These are phyloP conservation scores for Neodiprion fabricii DNA, from an alignment of 1,140 invertebrate genomes.

Conservation along the genomic window DNA sequence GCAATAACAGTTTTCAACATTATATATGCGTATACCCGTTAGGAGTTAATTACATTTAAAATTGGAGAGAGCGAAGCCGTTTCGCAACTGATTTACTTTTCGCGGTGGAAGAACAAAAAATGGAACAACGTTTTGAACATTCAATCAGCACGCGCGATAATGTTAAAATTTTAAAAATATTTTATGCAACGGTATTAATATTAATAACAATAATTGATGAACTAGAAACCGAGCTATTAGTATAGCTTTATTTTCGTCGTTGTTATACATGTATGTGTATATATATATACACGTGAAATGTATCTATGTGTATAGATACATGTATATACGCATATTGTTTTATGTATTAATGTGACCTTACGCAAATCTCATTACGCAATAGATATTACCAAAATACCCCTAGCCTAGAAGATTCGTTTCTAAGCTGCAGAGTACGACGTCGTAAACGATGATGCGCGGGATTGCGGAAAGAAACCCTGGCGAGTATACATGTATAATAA, in stretches of 20 bases:
- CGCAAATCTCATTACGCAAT: constrained; percentile 53
- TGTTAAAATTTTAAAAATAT: no score
- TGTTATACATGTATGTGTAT: constrained; percentile 37
- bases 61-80: no score
- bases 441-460: not conserved
- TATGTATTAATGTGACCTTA: constrained; percentile 33
- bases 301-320: not conserved
- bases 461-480: not conserved
- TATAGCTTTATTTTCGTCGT: not conserved
- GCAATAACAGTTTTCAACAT: no score
- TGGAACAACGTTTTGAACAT: no score
- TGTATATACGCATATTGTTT: constrained; percentile 4
- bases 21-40: no score
- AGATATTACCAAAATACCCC: constrained; percentile 50
- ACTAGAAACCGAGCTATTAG: no score
- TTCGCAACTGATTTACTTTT: no score
- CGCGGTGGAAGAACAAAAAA: no score
- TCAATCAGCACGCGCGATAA: no score
- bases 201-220: no score
- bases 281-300: constrained; percentile 22
- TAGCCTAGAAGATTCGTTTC: constrained; percentile 39
- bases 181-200: no score
- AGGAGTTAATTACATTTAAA: no score
- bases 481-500: constrained; percentile 38
- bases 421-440: constrained; percentile 7